phyloP scores from a whole-genome alignment of 53 echinoderm and acorn worm species.

The Echinometra lucunter region DNA sequence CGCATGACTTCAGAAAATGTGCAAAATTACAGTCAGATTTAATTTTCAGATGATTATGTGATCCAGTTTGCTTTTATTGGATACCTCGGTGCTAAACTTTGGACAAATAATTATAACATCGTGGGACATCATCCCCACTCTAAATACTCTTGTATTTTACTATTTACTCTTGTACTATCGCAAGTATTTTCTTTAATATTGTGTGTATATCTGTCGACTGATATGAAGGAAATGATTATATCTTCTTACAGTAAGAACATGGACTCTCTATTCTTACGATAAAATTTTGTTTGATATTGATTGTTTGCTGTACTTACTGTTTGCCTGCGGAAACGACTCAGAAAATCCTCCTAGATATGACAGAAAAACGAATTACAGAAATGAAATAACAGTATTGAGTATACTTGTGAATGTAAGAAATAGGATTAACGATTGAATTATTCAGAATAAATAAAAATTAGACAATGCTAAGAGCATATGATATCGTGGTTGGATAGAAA shows the following conservation, averaged over 20 bases:
- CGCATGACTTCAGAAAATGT: no score
- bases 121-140: no score
- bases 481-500: neutral
- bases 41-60: no score
- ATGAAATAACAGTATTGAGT: neutral
- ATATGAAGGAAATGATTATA: neutral
- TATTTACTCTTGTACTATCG: no score
- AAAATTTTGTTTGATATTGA: neutral
- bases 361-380: neutral
- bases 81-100: neutral
- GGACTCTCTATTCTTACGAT: neutral
- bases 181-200: neutral
- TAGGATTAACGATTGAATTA: neutral
- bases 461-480: neutral
- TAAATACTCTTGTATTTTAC: no score
- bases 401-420: neutral
- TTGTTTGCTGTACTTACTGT: conserved; percentile 25
- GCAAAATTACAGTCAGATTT: no score
- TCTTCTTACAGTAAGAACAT: neutral
- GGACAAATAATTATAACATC: no score
- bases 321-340: conserved; percentile 45
- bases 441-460: neutral
- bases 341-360: conserved; percentile 29
- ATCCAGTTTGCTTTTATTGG: neutral
- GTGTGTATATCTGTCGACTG: neutral